Evolutionary conservation across 2,113 vertebrate species (phyloP), one percentile per base, ranked within the genome.

Genomic region (Asarcornis scutulata): DNA sequence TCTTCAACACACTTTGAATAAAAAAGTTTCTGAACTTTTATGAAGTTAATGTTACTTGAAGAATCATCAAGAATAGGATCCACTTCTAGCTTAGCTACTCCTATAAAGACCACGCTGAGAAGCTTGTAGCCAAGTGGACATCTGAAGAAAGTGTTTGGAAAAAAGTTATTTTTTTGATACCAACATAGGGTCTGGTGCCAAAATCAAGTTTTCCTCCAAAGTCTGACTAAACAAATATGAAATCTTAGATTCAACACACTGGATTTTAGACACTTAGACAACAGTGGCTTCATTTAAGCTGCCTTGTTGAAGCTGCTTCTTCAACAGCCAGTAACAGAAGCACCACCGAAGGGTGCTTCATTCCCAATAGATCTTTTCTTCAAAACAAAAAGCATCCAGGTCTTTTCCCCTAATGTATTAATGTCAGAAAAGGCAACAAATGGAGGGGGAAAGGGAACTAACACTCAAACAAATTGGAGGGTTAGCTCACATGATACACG

Each of bases 401-500:
- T 52, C 53, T 66, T 68, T 50, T 4, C 3, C 6, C 21, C 32
- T 58, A 32, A 73, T 66, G 48, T 13, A 58, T 0, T 79, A 6
- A 44, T 58, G 6, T 23, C 21, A 76, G 44, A 80, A 76, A 69
- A 80, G 21, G 48, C 26, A 84, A 32, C 31, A 80, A 25, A 20
- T 26, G 17, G 71, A 62, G 17, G 71, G 58, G 82, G 58, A 68
- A 93, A 83, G 32, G 64, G 44, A 77, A 73, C 25, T 6, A 68
- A 36, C 7, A 27, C 5, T 42, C 32, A 48, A 0, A 1, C 13
- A 79, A 94, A 26, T 27, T 26, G 68, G 53, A 26, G 75, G 7
- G 26, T 73, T 58, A 91, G 34, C 16, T 21, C 23, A 36, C 23
- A 58, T 5, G 1, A 1, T 58, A 76, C 0, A 0, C 8, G 40